Percentiles rank a stretch among this genome's conserved stretches.
Evolutionary conservation across 2,113 vertebrate species (phyloP).

Genomic region (Ovis aries): DNA sequence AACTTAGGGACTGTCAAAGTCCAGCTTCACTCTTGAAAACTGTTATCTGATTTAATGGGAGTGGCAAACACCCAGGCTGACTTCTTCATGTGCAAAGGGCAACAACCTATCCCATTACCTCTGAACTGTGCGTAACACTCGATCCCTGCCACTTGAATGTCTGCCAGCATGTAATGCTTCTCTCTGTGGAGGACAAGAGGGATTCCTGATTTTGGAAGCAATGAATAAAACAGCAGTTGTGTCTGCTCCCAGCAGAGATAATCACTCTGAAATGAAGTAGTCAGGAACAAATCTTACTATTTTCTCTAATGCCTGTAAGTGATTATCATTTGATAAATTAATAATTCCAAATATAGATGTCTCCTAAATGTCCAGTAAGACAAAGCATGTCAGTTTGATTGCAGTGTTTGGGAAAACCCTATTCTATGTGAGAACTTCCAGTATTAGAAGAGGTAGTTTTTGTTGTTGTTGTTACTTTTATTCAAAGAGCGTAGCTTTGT

Average conservation of each 20-base stretch:
- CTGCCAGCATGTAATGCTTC: background rate
- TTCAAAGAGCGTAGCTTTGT: background rate
- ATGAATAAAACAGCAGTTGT: background rate
- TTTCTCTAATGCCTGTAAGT: background rate
- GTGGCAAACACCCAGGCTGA: background rate
- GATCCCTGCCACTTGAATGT: background rate
- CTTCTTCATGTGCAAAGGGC: background rate
- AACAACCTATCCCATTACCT: background rate
- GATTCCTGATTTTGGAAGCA: background rate
- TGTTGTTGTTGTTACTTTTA: background rate
- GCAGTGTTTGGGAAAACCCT: background rate
- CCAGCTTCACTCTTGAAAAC: background rate
- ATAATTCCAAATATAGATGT: constrained; percentile 12
- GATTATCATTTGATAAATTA: background rate
- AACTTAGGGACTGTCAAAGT: background rate
- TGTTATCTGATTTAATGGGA: background rate
- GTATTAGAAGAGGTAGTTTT: background rate
- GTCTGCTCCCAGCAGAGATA: background rate
- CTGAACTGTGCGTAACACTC: background rate
- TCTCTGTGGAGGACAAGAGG: background rate
- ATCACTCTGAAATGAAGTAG: background rate
- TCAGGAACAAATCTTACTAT: background rate
- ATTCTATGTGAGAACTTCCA: background rate
- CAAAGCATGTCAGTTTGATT: background rate
- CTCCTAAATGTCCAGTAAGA: background rate